Percentiles rank a stretch among this genome's conserved stretches.
Evolutionary conservation across 1,140 invertebrate genomes (phyloP).

Genomic region (Nautilus pompilius): DNA sequence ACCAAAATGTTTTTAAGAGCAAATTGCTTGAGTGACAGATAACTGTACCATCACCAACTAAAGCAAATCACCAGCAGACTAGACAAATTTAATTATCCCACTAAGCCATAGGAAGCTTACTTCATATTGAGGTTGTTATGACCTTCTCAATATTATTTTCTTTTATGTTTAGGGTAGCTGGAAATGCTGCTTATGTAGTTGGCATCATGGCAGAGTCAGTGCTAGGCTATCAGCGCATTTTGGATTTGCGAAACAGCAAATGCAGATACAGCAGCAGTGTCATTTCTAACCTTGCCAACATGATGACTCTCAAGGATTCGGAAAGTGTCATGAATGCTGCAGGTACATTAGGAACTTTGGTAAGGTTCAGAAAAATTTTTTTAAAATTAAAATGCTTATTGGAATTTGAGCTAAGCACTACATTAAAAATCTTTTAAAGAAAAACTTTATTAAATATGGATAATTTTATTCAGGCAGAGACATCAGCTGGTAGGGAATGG

Average conservation of each 20-base stretch:
- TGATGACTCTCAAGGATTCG: constrained; percentile 51
- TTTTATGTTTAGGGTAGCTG: constrained; percentile 42
- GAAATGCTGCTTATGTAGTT: constrained; percentile 54
- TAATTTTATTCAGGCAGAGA: constrained; percentile 42
- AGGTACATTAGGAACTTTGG: constrained; percentile 55
- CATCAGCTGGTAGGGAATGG: constrained; percentile 46
- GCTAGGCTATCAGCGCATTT: constrained; percentile 41
- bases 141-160: too few species aligned
- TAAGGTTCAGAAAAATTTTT: constrained; percentile 18
- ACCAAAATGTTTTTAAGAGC: too few species aligned
- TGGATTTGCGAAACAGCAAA: constrained; percentile 35
- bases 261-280: constrained; percentile 34
- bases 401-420: background rate
- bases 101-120: too few species aligned
- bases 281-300: constrained; percentile 43
- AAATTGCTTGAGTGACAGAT: too few species aligned
- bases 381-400: background rate
- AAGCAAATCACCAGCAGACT: too few species aligned
- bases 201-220: constrained; percentile 53
- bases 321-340: constrained; percentile 57
- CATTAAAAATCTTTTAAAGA: background rate
- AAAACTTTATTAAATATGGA: too few species aligned
- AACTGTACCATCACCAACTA: too few species aligned
- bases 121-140: too few species aligned
- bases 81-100: too few species aligned